Evolutionary conservation across 2,797 vertebrate genomes (phyloP), one percentile per base, ranked within the genome.

Genomic region (Rachycentron canadum): DNA sequence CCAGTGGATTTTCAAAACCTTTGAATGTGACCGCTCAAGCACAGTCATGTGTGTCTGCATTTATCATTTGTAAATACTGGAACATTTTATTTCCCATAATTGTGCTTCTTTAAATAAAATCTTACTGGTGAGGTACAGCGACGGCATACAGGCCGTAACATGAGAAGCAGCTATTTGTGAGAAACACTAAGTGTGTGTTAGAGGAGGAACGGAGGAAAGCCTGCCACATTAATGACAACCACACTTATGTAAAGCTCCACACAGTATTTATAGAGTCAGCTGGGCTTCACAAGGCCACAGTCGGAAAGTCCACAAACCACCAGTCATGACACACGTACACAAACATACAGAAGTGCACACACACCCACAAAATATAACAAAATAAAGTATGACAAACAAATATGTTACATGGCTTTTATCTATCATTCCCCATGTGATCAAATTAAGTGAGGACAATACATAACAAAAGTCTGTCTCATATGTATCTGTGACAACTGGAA

Each of bases 211-310:
- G 57, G 81, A 76, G 69, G 76, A 74, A 69, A 69, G 72, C 66
- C 79, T 47, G 78, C 86, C 92, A 91, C 86, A 88, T 90, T 91
- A 89, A 91, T 89, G 89, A 88, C 74, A 78, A 86, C 87, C 88
- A 83, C 86, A 60, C 88, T 92, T 85, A 78, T 88, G 81, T 89
- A 86, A 87, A 91, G 81, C 81, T 68, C 73, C 43, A 36, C n/a
- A 25, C 52, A 23, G 75, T 91, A 91, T 92, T 89, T 91, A 89
- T 90, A 89, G 87, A 89, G 78, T 81, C 86, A 88, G 89, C 85
- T 88, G 86, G 76, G 78, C 82, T 88, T 90, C 69, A 77, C 43
- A 71, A 34, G 61, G 77, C 86, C 73, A 36, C 79, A 64, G 85
- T 79, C 32, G 72, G 74, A 91, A 91, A 90, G 76, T 92, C 79